These are phyloP conservation scores for Percina caprodes DNA, from an alignment of 2,113 vertebrate species.

Conservation along the genomic window DNA sequence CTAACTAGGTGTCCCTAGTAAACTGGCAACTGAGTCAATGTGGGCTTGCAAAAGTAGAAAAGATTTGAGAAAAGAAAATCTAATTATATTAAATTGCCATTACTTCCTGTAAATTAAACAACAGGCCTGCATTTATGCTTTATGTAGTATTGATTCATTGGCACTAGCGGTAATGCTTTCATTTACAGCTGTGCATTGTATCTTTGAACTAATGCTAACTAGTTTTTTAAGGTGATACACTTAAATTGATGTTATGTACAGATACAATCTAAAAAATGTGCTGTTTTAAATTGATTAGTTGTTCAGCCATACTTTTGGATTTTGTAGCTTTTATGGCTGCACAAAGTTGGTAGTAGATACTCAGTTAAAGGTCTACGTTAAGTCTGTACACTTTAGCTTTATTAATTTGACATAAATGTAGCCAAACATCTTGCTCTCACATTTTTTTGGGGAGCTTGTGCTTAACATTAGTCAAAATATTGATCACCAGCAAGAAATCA, in stretches of 20 bases:
- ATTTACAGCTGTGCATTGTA: neutral
- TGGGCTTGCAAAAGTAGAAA: neutral
- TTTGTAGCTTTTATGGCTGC: no score
- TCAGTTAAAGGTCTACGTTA: neutral
- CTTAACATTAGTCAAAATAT: neutral
- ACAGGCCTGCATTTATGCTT: neutral
- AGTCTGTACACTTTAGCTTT: neutral
- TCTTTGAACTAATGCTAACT: neutral
- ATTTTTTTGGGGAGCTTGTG: neutral
- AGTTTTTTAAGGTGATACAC: neutral
- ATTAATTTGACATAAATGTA: neutral
- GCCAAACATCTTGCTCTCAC: neutral
- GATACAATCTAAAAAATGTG: no score
- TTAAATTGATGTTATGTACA: neutral
- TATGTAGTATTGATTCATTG: neutral
- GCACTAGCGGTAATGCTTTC: neutral
- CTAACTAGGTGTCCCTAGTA: neutral
- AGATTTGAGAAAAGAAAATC: neutral
- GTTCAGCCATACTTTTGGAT: no score
- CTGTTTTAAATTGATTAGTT: no score
- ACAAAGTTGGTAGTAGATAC: neutral
- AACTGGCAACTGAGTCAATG: neutral
- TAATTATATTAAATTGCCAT: neutral
- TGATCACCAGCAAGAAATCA: slow-evolving; percentile 26
- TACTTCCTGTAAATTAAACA: neutral